These are phyloP conservation scores for Bergia sp. DNA, from an alignment of 92 coral and sea anemone species.

Conservation along the genomic window DNA sequence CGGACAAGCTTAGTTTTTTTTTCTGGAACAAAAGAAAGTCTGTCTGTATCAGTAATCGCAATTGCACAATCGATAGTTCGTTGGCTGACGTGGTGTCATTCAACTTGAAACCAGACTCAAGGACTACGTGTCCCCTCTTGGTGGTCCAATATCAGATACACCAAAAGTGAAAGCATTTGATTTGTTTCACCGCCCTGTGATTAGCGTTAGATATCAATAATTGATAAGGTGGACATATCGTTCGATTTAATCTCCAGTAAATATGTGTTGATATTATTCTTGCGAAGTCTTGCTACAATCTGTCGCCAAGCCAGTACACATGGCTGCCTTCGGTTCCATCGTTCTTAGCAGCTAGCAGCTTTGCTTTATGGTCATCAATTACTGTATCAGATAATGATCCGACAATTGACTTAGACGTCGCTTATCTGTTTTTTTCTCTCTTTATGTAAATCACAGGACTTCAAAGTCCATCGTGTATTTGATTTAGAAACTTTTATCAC, in stretches of 20 bases:
- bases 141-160: background rate
- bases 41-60: background rate
- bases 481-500: no score
- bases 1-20: background rate
- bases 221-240: background rate
- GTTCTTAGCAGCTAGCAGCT: background rate
- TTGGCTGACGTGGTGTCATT: background rate
- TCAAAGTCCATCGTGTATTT: no score
- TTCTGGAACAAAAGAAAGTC: background rate
- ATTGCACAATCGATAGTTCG: background rate
- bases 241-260: background rate
- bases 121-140: slow-evolving; percentile 16
- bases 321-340: background rate
- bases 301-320: slow-evolving; percentile 15
- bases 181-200: slow-evolving; percentile 15
- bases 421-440: background rate
- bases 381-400: background rate
- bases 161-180: background rate
- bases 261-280: background rate
- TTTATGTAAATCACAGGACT: background rate
- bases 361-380: background rate
- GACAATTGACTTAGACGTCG: background rate
- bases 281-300: background rate
- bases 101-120: background rate
- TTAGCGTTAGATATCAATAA: background rate